A percentile compares a stretch with the other conserved stretches of the same genome.
These are phyloP conservation scores for Prunella strophiata DNA, from an alignment of 2,797 vertebrate species.

Conservation along the genomic window DNA sequence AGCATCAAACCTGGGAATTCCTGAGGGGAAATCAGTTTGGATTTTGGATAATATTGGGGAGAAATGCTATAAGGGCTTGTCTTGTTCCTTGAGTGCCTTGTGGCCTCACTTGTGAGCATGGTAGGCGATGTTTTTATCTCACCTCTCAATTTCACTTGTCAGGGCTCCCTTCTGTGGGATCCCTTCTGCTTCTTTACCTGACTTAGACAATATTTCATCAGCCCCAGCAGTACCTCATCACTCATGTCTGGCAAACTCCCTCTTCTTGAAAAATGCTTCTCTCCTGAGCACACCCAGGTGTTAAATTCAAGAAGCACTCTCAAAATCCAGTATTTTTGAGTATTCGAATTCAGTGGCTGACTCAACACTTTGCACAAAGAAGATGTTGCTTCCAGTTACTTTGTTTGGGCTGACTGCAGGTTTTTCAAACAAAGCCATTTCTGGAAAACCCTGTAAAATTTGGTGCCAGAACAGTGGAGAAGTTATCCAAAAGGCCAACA, in stretches of 20 bases:
- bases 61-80: rapidly evolving
- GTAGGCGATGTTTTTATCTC: not conserved
- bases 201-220: not conserved
- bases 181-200: not conserved
- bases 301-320: not conserved
- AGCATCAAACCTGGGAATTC: not conserved
- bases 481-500: not conserved
- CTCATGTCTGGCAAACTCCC: not conserved
- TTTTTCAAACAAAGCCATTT: not conserved
- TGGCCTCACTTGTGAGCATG: not conserved
- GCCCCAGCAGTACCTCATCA: not conserved
- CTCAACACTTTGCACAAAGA: not conserved
- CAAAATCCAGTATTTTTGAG: not conserved
- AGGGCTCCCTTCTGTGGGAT: not conserved
- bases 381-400: not conserved
- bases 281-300: not conserved
- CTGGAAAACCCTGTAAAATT: not conserved
- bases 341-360: not conserved
- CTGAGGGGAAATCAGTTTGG: not conserved
- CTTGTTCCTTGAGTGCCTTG: not conserved
- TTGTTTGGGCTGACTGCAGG: not conserved
- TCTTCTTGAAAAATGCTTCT: not conserved
- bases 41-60: not conserved
- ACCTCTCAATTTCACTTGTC: not conserved
- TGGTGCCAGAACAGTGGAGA: not conserved